Percentiles rank a stretch among this genome's conserved stretches.
phyloP scores from a whole-genome alignment of 2,113 vertebrate genomes.

The Oreochromis tanganicae region DNA sequence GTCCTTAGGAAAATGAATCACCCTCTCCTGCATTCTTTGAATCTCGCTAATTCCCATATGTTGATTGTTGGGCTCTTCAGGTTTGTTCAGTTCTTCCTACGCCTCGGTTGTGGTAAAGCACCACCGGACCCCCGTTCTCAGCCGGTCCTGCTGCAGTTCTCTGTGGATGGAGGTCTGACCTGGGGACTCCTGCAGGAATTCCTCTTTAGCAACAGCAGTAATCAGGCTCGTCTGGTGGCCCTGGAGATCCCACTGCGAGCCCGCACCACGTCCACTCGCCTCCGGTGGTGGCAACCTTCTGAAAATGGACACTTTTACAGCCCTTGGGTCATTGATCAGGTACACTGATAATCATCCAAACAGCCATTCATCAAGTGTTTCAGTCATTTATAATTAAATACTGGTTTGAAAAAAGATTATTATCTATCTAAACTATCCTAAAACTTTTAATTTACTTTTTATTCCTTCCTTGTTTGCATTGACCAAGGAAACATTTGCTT shows the following conservation, averaged over 20 bases:
- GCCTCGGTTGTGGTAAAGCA: conserved; percentile 92
- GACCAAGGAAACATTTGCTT: neutral
- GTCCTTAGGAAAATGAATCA: neutral
- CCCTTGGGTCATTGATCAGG: conserved; percentile 92
- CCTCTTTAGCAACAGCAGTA: conserved; percentile 95
- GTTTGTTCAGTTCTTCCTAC: conserved; percentile 98
- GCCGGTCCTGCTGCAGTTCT: conserved; percentile 92
- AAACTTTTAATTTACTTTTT: neutral
- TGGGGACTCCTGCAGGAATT: conserved; percentile 95
- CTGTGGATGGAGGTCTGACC: conserved; percentile 85
- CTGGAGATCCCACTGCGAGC: conserved; percentile 90
- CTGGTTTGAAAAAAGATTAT: neutral
- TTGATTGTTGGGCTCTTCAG: conserved; percentile 51
- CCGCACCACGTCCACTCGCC: conserved; percentile 81
- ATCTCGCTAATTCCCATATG: neutral
- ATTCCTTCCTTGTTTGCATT: neutral
- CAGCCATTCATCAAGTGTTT: neutral
- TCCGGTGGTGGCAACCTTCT: conserved; percentile 98
- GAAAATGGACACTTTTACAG: conserved; percentile 94
- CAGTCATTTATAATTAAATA: neutral
- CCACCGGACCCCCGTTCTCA: conserved; percentile 93
- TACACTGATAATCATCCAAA: neutral
- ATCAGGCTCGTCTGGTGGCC: conserved; percentile 89
- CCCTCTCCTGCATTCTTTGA: neutral
- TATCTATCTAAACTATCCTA: neutral